Conservation (phyloP, 2,888 invertebrate genomes). For the Ptychoptera contaminata region DNA sequence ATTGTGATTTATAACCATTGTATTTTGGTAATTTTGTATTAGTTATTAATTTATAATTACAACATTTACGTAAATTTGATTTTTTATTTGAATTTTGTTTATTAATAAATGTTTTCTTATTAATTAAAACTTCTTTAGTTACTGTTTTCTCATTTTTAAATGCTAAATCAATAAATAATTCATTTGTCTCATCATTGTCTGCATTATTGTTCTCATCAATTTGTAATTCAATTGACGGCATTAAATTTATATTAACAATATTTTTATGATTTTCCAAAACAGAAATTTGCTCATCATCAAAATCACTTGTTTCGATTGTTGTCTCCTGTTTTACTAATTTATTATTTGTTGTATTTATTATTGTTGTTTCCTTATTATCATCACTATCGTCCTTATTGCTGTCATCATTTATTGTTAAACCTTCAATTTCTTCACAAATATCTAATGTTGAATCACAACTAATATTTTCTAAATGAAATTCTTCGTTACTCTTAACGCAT, state of each 20-base stretch:
- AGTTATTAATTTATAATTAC: constrained; percentile 27
- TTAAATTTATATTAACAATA: background rate
- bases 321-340: background rate
- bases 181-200: background rate
- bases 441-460: constrained; percentile 16
- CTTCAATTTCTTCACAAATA: constrained; percentile 26
- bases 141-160: background rate
- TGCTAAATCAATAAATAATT: background rate
- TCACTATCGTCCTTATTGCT: constrained; percentile 13
- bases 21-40: constrained; percentile 33
- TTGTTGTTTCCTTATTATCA: background rate
- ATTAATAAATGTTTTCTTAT: background rate
- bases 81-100: background rate
- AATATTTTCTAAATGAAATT: background rate
- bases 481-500: background rate
- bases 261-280: background rate
- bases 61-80: constrained; percentile 17
- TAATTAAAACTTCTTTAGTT: background rate
- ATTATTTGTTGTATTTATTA: background rate
- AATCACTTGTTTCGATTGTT: background rate
- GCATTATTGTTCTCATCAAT: background rate
- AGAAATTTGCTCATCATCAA: background rate
- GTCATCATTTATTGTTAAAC: constrained; percentile 8
- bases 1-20: constrained; percentile 36
- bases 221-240: background rate